Evolutionary conservation across 2,888 invertebrate species (phyloP).

Genomic region (Catotricha subobsoleta): DNA sequence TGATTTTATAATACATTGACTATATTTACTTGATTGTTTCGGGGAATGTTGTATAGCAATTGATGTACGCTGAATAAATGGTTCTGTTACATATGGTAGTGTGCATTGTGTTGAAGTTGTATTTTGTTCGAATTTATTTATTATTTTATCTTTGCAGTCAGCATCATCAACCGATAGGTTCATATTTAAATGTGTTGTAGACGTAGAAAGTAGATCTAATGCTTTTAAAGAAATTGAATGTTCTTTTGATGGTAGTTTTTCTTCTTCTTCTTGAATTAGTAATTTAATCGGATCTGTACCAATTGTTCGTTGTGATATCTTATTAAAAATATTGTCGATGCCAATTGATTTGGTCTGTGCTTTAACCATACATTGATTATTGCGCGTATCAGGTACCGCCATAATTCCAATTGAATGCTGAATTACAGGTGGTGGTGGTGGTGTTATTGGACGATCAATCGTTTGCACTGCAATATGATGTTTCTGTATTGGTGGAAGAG

Average conservation of each 20-base stretch:
- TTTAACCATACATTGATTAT: constrained; percentile 16
- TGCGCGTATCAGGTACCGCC: background rate
- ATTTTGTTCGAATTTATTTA: constrained; percentile 12
- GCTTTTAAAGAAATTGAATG: constrained; percentile 31
- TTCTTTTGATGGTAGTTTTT: constrained; percentile 23
- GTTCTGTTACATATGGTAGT: constrained; percentile 8
- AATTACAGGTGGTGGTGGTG: background rate
- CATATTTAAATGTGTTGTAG: background rate
- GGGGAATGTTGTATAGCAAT: constrained; percentile 19
- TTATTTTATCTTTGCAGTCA: background rate
- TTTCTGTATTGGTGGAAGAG: background rate
- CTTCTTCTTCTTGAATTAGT: background rate
- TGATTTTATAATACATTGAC: constrained; percentile 17
- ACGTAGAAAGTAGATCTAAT: constrained; percentile 18
- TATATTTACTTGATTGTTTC: constrained; percentile 15
- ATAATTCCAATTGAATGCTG: background rate
- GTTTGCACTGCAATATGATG: no score
- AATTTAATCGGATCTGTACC: constrained; percentile 34
- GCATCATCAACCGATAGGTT: background rate
- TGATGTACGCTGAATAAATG: constrained; percentile 7
- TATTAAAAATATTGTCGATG: constrained; percentile 32
- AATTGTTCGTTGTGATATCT: constrained; percentile 32
- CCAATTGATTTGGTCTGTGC: constrained; percentile 33
- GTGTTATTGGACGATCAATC: no score
- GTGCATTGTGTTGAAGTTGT: constrained; percentile 15